A percentile compares a stretch with the other conserved stretches of the same genome.
These are phyloP conservation scores for Stenopsyche tienmushanensis DNA, from an alignment of 1,140 invertebrate species.

Conservation along the genomic window DNA sequence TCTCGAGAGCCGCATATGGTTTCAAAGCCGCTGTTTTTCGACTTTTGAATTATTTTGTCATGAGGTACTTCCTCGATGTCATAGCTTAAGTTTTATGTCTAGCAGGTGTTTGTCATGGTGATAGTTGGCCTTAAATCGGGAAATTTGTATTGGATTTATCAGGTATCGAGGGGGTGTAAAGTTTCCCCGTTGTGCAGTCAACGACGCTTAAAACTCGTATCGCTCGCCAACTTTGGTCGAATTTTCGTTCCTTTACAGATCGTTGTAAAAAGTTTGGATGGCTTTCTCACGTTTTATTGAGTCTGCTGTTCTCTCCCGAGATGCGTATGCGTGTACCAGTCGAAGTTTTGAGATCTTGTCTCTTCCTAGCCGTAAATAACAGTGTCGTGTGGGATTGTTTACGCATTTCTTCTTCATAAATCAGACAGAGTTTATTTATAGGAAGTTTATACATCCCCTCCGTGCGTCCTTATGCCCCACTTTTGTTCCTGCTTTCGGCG, in stretches of 20 bases:
- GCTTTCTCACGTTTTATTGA: background rate
- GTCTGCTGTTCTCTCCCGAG: background rate
- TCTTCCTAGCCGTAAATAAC: conserved; percentile 1
- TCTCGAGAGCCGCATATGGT: too few species aligned
- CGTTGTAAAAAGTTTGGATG: background rate
- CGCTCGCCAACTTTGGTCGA: background rate
- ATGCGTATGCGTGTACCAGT: background rate
- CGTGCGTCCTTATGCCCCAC: background rate
- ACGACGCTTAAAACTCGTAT: background rate
- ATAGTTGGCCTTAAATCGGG: too few species aligned
- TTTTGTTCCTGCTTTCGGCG: background rate
- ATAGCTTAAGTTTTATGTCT: too few species aligned
- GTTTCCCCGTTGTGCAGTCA: background rate
- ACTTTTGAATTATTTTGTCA: too few species aligned
- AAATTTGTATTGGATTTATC: background rate
- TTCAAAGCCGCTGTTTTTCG: too few species aligned
- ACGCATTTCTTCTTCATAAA: conserved; percentile 13
- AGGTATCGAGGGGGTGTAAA: background rate
- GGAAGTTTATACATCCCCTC: background rate
- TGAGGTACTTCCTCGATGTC: too few species aligned
- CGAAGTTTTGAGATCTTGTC: conserved; percentile 8
- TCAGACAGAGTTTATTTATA: conserved; percentile 8
- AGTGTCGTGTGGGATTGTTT: conserved; percentile 10
- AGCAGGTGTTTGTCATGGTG: too few species aligned
- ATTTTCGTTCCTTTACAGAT: background rate